Base-by-base conservation (phyloP, 2,888 invertebrate species). In the Zaprionus obscuricornis region DNA sequence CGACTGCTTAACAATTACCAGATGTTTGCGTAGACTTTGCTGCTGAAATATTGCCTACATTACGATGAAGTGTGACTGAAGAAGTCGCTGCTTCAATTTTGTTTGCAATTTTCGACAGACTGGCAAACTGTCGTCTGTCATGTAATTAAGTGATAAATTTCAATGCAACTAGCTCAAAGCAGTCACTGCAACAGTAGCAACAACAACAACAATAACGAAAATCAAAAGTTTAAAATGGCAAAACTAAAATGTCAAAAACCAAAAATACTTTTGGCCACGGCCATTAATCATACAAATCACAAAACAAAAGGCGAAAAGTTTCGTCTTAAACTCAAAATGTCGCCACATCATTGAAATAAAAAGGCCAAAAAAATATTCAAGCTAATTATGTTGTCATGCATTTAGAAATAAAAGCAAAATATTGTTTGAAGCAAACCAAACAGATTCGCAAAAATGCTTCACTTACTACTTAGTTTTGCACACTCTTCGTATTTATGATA, bases 1-100 rank as follows among this genome's bases (percentile, higher is more conserved):
- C 56, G 71, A 71, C 65, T 54, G 64, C 39, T 74, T 86, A 88
- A 88, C 88, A 88, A 85, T 88, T 83, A 85, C 82, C 88, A 88
- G 88, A 88, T 88, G 88, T 88, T 76, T 45, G 18, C n/a, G 33
- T 43, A 52, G 56, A 39, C 58, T 46, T 11, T 37, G 18, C 37
- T 24, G 24, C 60, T 59, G 43, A 60, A 49, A 73, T 76, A 68
- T 58, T 62, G 49, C 54, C 22, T 62, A 72, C 57, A 40, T 65
- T 52, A 54, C 33, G 34, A 49, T 50, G 45, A 36, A 26, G 31
- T 58, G 34, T 13, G 45, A 45, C 22, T 66, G 39, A 49, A 42
- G n/a, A n/a, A n/a, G n/a, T n/a, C n/a, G n/a, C n/a, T n/a, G n/a
- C 20, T 63, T 63, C 49, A 64, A 49, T 69, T 51, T 37, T 42